Conservation (phyloP, 2,888 invertebrate species). For the Strigamia crassipes region DNA sequence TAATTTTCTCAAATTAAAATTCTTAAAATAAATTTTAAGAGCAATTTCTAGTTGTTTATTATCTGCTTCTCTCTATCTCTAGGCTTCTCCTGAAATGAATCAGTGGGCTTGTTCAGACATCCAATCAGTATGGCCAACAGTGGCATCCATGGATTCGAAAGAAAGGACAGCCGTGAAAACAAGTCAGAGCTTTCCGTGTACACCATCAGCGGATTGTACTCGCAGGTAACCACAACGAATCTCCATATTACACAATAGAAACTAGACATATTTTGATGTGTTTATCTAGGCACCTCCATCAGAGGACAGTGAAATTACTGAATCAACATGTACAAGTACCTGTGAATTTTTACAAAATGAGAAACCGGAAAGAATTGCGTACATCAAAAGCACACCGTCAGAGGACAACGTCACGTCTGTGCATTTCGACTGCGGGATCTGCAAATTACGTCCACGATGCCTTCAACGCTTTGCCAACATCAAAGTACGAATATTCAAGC, state of each 20-base stretch:
- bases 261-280: background rate
- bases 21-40: too few species aligned
- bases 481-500: slow-evolving; percentile 66
- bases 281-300: slow-evolving; percentile 46
- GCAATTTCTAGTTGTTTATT: background rate
- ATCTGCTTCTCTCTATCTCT: background rate
- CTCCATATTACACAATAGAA: background rate
- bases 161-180: slow-evolving; percentile 3
- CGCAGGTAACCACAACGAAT: slow-evolving; percentile 43
- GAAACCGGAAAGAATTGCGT: slow-evolving; percentile 15
- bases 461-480: slow-evolving; percentile 88
- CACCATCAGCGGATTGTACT: slow-evolving; percentile 51
- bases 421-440: slow-evolving; percentile 83
- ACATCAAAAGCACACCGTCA: background rate
- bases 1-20: too few species aligned
- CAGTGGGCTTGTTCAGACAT: slow-evolving; percentile 37
- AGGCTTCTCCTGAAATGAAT: slow-evolving; percentile 31
- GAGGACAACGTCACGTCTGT: slow-evolving; percentile 57
- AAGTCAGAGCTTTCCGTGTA: slow-evolving; percentile 49
- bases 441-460: slow-evolving; percentile 80
- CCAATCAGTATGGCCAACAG: slow-evolving; percentile 31
- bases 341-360: slow-evolving; percentile 47
- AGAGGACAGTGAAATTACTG: slow-evolving; percentile 49
- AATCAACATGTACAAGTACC: slow-evolving; percentile 49
- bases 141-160: slow-evolving; percentile 24